Evolutionary conservation across 2,888 invertebrate genomes (phyloP).

Genomic region (Phyto melanocephala): DNA sequence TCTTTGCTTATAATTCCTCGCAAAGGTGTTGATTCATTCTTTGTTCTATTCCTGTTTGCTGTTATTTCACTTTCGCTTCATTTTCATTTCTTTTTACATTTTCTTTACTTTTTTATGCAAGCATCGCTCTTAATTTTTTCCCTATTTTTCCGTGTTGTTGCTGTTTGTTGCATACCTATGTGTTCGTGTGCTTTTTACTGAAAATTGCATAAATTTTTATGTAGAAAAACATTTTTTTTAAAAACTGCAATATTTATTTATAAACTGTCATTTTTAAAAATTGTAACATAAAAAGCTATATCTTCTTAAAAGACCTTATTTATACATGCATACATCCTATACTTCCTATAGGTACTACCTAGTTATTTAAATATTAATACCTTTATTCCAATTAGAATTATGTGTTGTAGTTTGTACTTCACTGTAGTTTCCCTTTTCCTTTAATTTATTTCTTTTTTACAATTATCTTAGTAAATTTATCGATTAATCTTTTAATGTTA

Average conservation of each 20-base stretch:
- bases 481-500: constrained; percentile 28
- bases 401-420: no score
- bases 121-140: background rate
- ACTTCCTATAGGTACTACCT: no score
- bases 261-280: background rate
- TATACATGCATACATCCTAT: no score
- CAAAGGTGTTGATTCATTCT: constrained; percentile 57
- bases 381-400: no score
- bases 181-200: constrained; percentile 1
- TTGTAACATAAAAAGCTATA: no score
- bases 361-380: no score
- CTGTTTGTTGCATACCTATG: background rate
- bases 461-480: constrained; percentile 25
- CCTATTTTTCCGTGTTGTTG: constrained; percentile 17
- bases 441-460: background rate
- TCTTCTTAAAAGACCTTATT: no score
- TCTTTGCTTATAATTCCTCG: constrained; percentile 12
- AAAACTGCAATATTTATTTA: background rate
- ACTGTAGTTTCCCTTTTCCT: no score
- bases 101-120: constrained; percentile 11
- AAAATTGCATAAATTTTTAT: constrained; percentile 58
- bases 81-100: constrained; percentile 26
- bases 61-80: constrained; percentile 43
- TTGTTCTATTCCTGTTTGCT: constrained; percentile 26
- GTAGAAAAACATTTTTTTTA: constrained; percentile 16